Base-by-base conservation (phyloP, 2,113 vertebrate species). In the Tretioscincus oriximinensis region DNA sequence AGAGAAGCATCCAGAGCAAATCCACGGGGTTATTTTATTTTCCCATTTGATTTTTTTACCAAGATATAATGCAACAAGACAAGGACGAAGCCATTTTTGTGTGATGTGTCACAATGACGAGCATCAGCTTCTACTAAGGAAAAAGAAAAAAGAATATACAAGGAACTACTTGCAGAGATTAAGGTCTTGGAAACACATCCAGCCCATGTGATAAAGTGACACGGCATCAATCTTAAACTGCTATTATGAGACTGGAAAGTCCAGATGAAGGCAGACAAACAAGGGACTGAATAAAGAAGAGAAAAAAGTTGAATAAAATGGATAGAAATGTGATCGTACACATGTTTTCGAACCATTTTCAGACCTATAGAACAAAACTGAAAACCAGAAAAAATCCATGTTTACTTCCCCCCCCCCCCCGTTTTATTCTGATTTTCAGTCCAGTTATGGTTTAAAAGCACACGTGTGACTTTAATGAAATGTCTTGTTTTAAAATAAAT, bases 141-240 rank as follows among this genome's bases (percentile, higher is more conserved):
- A 71, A 64, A 64, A 24, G 51, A 8, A 45, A 66, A 31, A 7
- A 60, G 35, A 58, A 70, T 35, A 0, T 0, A 2, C 20, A 31
- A 67, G 49, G 11, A 12, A 71, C 24, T 49, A 81, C 0, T 18
- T 16, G 41, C 63, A 9, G 16, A 63, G 58, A 77, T 0, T 0
- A 24, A 9, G n/a, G 45, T 26, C 73, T 7, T 29, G 49, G 49
- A 47, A 0, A 1, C n/a, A 64, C 21, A 12, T 35, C 28, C 4
- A 2, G 41, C 11, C 26, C 64, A 11, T 51, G 70, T 26, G 22
- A 21, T 31, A 10, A 0, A n/a, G 9, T 10, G 0, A 18, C 0
- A 26, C 31, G 9, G 1, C 2, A 82, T 6, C 4, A 0, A 58
- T 0, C 0, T 58, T 0, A 3, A 47, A 0, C 1, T 29, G 1